Percentiles rank a stretch among this genome's conserved stretches.
These are phyloP conservation scores for Cyclophora punctaria DNA, from an alignment of 2,888 invertebrate species.

Conservation along the genomic window DNA sequence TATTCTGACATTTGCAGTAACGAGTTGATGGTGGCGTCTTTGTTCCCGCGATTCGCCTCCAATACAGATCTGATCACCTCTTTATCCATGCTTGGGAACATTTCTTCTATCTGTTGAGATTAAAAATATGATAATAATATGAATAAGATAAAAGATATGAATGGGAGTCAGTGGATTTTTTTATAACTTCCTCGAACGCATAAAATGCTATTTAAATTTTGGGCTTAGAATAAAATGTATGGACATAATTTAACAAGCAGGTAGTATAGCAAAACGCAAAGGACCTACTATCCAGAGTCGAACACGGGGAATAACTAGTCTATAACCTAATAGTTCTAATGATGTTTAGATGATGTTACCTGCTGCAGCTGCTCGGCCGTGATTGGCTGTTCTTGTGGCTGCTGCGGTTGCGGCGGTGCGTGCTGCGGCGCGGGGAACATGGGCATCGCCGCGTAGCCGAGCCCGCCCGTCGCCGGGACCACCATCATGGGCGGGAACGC, in stretches of 20 bases:
- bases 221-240: too few species aligned
- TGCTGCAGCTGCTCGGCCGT: constrained; percentile 56
- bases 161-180: too few species aligned
- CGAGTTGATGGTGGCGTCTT: constrained; percentile 92
- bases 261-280: too few species aligned
- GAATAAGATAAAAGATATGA: too few species aligned
- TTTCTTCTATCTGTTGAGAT: constrained; percentile 86
- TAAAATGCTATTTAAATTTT: too few species aligned
- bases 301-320: background rate
- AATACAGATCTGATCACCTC: constrained; percentile 94
- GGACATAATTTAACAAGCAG: too few species aligned
- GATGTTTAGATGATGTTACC: constrained; percentile 23
- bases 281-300: too few species aligned
- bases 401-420: constrained; percentile 15
- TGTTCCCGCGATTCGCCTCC: constrained; percentile 91
- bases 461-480: constrained; percentile 76
- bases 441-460: constrained; percentile 71
- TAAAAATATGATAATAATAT: background rate
- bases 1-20: constrained; percentile 90
- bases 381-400: constrained; percentile 33
- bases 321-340: background rate
- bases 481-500: constrained; percentile 79
- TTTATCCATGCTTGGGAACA: constrained; percentile 96
- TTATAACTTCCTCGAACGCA: too few species aligned
- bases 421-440: constrained; percentile 55